Base-by-base conservation (phyloP, 30 jellyfish, hydroid and myxozoan species). In the Chrysaora quinquecirrha region DNA sequence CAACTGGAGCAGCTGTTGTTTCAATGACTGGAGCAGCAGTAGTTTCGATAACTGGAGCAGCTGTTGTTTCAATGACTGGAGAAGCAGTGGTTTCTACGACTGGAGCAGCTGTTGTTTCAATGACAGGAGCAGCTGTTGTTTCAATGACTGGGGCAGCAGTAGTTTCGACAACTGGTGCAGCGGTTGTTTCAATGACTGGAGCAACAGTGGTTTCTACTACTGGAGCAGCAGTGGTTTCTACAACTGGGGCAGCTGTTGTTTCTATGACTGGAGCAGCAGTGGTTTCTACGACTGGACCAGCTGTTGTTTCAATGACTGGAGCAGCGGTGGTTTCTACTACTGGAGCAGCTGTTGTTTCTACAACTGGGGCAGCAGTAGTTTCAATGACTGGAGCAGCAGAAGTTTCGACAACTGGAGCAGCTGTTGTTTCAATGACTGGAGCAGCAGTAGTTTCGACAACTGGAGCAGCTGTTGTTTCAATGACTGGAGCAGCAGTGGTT, bases 321-420 rank as follows among this genome's bases (percentile, higher is more conserved):
- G 87, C 87, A 52, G 77, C 69, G 58, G 87, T 76, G 38, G 87
- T 56, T 32, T 58, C 67, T 32, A 33, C 87, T 19, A 73, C 85
- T 46, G 87, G 64, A 9, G 66, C 84, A 3, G 84, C 52, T 1
- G 84, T 54, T 1, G 71, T 38, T 1, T 27, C 68, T 1, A 25
- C 68, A 24, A 32, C 73, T 24, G 71, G 71, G 18, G 84, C 71
- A 35, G 84, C 84, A 3, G 71, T 38, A 19, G 84, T 72, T 72
- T 72, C 73, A 2, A 64, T 80, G 54, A 49, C 87, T 38, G 87
- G 67, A 28, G 87, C 69, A 48, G 58, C 87, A 12, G 87, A 30
- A 14, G 61, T 64, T 22, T 34, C 77, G 16, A 33, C 69, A 21
- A 64, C 69, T 75, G 67, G 76, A 75, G 69, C 79, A 50, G 46